These are phyloP conservation scores for Diaperis boleti DNA, from an alignment of 2,888 invertebrate genomes.

Conservation along the genomic window DNA sequence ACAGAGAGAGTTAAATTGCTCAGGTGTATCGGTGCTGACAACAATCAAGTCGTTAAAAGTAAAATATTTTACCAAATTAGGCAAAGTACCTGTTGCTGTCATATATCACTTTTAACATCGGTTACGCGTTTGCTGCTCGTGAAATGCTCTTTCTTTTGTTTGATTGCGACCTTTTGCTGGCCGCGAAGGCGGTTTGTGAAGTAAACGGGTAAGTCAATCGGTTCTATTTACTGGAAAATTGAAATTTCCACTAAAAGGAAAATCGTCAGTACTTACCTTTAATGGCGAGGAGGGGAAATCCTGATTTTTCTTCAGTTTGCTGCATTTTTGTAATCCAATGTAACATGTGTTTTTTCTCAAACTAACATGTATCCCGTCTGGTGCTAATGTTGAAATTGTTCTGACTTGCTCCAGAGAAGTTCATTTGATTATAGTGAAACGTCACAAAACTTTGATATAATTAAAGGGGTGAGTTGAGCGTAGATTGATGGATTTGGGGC, in stretches of 20 bases:
- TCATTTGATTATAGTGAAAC: not conserved
- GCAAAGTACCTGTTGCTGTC: slow-evolving; percentile 28
- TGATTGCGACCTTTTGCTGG: not conserved
- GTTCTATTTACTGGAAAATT: not conserved
- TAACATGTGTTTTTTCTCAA: slow-evolving; percentile 6
- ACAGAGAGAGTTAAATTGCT: slow-evolving; percentile 1
- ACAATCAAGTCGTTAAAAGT: slow-evolving; percentile 15
- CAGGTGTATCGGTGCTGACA: not conserved
- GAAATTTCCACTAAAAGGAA: not conserved
- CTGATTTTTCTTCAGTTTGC: no score
- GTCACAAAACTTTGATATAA: slow-evolving; percentile 6
- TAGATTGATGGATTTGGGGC: slow-evolving; percentile 23
- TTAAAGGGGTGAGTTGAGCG: not conserved
- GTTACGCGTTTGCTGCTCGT: slow-evolving; percentile 13
- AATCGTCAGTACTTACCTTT: not conserved
- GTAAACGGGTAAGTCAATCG: slow-evolving; percentile 7
- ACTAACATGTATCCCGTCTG: not conserved
- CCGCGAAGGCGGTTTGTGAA: slow-evolving; percentile 6
- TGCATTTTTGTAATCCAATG: slow-evolving; percentile 2
- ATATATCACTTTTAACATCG: slow-evolving; percentile 5
- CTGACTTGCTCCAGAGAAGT: not conserved
- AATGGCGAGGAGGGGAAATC: slow-evolving; percentile 2
- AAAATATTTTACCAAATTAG: slow-evolving; percentile 24
- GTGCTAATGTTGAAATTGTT: not conserved
- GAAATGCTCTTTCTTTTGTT: slow-evolving; percentile 13